Percentiles rank a stretch among this genome's conserved stretches.
Evolutionary conservation across 2,797 vertebrate genomes (phyloP).

Genomic region (Syngnathus acus): DNA sequence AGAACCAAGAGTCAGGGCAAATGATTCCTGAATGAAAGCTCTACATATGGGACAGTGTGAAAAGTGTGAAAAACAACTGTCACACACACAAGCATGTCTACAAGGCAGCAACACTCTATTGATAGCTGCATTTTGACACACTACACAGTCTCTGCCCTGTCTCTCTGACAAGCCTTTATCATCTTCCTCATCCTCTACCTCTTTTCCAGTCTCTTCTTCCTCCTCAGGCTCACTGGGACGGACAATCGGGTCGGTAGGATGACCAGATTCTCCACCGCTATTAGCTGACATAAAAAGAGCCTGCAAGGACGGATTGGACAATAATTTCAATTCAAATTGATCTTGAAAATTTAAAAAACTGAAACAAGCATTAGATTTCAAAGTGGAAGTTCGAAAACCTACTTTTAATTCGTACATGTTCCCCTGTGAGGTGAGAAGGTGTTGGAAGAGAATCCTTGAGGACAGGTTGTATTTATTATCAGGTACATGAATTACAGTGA

Average conservation of each 20-base stretch:
- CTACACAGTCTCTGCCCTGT: slow-evolving; percentile 81
- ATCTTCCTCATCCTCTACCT: slow-evolving; percentile 41
- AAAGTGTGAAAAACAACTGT: slow-evolving; percentile 79
- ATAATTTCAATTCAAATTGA: not conserved
- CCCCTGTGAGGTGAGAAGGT: slow-evolving; percentile 84
- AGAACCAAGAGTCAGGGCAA: slow-evolving; percentile 33
- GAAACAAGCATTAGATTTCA: not conserved
- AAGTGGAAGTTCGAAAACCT: slow-evolving; percentile 13
- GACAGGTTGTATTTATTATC: slow-evolving; percentile 82
- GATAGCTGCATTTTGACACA: slow-evolving; percentile 85
- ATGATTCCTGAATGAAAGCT: slow-evolving; percentile 85
- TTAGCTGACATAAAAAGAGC: slow-evolving; percentile 94
- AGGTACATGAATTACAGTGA: slow-evolving; percentile 85
- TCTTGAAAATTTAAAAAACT: not conserved
- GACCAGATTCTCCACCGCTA: slow-evolving; percentile 15
- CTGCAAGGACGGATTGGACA: slow-evolving; percentile 54
- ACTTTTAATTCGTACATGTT: slow-evolving; percentile 92
- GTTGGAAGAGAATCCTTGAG: slow-evolving; percentile 83
- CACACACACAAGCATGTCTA: slow-evolving; percentile 84
- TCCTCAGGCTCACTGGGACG: not conserved
- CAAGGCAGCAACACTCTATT: slow-evolving; percentile 92
- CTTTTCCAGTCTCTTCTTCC: not conserved
- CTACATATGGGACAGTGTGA: slow-evolving; percentile 94
- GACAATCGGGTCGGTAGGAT: slow-evolving; percentile 10
- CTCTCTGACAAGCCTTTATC: slow-evolving; percentile 48